A percentile compares a stretch with the other conserved stretches of the same genome.
Evolutionary conservation across 2,888 invertebrate species (phyloP).

Genomic region (Chydorus sphaericus): DNA sequence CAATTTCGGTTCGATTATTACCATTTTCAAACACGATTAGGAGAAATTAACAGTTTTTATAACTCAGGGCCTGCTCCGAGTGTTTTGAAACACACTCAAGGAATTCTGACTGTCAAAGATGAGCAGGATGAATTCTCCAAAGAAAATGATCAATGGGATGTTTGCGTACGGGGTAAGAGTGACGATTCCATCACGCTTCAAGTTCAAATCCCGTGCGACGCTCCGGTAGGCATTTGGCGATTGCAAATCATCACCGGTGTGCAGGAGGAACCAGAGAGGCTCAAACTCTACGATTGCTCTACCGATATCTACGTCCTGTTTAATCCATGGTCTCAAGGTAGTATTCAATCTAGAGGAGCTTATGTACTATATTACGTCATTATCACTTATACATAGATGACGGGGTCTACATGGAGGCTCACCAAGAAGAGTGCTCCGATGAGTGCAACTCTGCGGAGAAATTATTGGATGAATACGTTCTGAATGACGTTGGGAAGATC

Average conservation of each 20-base stretch:
- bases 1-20: conserved; percentile 39
- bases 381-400: too few species aligned
- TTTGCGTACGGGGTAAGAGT: conserved; percentile 27
- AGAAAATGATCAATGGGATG: conserved; percentile 30
- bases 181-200: conserved; percentile 30
- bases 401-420: conserved; percentile 56
- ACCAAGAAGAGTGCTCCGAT: conserved; percentile 23
- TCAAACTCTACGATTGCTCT: conserved; percentile 39
- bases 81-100: conserved; percentile 39
- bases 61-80: conserved; percentile 33
- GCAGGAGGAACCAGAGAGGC: conserved; percentile 17
- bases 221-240: conserved; percentile 52
- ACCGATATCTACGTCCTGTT: conserved; percentile 59
- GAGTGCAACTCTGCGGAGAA: conserved; percentile 17
- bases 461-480: conserved; percentile 56
- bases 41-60: background rate
- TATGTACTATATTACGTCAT: too few species aligned
- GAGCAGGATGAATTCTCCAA: conserved; percentile 22
- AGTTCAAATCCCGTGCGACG: conserved; percentile 45
- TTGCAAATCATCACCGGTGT: conserved; percentile 44
- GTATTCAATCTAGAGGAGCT: conserved; percentile 18
- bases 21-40: background rate
- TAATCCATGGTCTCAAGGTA: conserved; percentile 71
- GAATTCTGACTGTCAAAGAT: conserved; percentile 28
- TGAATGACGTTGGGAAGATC: conserved; percentile 70